Evolutionary conservation across 92 coral and sea anemone species (phyloP).

Genomic region (Actinernus sp.): DNA sequence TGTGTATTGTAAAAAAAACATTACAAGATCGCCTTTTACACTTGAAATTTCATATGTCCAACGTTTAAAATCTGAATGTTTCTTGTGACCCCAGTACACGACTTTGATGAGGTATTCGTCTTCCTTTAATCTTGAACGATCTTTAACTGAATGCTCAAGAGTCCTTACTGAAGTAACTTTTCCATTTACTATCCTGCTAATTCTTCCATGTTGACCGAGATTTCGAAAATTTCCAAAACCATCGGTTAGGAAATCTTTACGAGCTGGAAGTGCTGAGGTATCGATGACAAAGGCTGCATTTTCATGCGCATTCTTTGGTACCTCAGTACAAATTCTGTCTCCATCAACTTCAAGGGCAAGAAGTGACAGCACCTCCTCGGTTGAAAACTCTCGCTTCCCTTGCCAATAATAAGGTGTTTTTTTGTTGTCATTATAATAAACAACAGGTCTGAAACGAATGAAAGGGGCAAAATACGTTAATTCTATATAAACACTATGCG

Average conservation of each 20-base stretch:
- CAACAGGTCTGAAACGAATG: background rate
- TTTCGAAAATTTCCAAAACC: constrained; percentile 32
- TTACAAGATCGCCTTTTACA: background rate
- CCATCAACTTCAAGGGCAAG: constrained; percentile 8
- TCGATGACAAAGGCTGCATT: constrained; percentile 46
- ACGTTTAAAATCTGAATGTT: constrained; percentile 50
- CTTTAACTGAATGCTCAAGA: constrained; percentile 15
- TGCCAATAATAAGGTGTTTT: background rate
- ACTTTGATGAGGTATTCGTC: constrained; percentile 17
- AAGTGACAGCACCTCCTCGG: background rate
- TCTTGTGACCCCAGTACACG: constrained; percentile 33
- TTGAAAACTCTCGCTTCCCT: background rate
- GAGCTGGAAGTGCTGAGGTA: background rate
- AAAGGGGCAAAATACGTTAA: too few species aligned
- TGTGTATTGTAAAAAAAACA: constrained; percentile 23
- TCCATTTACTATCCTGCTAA: constrained; percentile 5
- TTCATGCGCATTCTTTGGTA: constrained; percentile 19
- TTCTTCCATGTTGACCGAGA: constrained; percentile 32
- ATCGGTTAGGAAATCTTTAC: constrained; percentile 35
- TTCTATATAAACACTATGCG: too few species aligned
- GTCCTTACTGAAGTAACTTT: background rate
- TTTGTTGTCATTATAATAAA: background rate
- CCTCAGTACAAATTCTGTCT: constrained; percentile 32
- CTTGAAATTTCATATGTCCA: constrained; percentile 27
- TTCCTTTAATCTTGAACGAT: constrained; percentile 10